Percentiles rank a stretch among this genome's conserved stretches.
phyloP scores from a whole-genome alignment of 2,888 invertebrate species.

The Drosophila mettleri region DNA sequence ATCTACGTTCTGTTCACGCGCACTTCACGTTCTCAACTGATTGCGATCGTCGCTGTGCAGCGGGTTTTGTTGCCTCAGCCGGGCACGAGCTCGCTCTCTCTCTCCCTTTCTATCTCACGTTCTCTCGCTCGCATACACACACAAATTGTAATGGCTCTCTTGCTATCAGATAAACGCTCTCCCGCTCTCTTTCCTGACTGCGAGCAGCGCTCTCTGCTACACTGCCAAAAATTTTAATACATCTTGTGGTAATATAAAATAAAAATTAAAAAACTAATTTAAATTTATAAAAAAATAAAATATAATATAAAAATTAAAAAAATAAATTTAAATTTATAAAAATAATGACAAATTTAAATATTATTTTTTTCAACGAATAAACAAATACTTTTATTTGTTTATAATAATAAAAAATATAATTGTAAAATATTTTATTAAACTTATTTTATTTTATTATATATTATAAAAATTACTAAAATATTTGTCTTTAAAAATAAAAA shows the following conservation, averaged over 20 bases:
- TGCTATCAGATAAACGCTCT: constrained; percentile 18
- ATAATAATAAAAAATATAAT: too few relatives aligned
- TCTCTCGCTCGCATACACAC: constrained; percentile 3
- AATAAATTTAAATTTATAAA: too few relatives aligned
- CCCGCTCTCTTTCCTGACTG: not conserved
- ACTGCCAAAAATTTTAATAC: constrained; percentile 18
- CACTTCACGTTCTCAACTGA: constrained; percentile 72
- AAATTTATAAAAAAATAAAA: too few relatives aligned
- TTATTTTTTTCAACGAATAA: too few relatives aligned
- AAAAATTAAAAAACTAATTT: not conserved
- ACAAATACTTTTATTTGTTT: too few relatives aligned
- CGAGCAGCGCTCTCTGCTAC: constrained; percentile 26
- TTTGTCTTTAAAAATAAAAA: too few relatives aligned
- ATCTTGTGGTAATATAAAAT: not conserved
- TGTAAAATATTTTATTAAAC: too few relatives aligned
- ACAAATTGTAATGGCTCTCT: constrained; percentile 13
- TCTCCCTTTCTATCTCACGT: not conserved
- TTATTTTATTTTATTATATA: too few relatives aligned
- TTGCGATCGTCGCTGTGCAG: constrained; percentile 64
- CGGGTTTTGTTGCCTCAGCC: constrained; percentile 69
- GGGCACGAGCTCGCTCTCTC: constrained; percentile 11
- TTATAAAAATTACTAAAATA: too few relatives aligned
- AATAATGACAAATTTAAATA: too few relatives aligned
- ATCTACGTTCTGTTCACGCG: constrained; percentile 53
- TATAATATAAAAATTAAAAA: too few relatives aligned